Base-by-base conservation (phyloP, 2,797 vertebrate species). In the Hapalemur alaotrensis region DNA sequence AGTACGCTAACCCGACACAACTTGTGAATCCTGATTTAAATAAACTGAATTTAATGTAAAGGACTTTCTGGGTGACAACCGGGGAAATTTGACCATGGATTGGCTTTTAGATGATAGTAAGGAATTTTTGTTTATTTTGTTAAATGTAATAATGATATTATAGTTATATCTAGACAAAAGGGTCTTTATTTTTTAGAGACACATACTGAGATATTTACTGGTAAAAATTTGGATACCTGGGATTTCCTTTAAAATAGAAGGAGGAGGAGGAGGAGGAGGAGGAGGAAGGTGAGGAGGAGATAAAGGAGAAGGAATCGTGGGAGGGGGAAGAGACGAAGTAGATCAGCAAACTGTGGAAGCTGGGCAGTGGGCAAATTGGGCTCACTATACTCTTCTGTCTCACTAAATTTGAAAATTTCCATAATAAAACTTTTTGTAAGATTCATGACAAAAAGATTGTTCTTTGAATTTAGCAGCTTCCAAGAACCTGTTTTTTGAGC, bases 301-400 rank as follows among this genome's bases (percentile, higher is more conserved):
- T 12, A 6, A 28, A 41, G 32, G 10, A 32, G 54, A 11, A 57
- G 17, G 14, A 32, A 18, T 35, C 0, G 1, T 30, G 5, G 2
- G 15, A 28, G 46, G 50, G 30, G 25, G 25, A 50, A 23, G 0
- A 81, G n/a, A 50, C 6, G 13, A 48, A 35, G 5, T 4, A 12
- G 30, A 63, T 32, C 5, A 32, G 18, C 35, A 10, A 8, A n/a
- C 0, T 20, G 23, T 9, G 1, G 8, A 7, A 63, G 54, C 35
- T 11, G 22, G 11, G 18, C 3, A 46, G 65, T 7, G 22, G 30
- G 41, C 1, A 5, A n/a, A 8, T 5, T 7, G 2, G 7, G 3
- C 28, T 30, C 41, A 2, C 23, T 2, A 35, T 2, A 23, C 17
- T 23, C 13, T 13, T 12, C 14, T 57, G 28, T 15, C 48, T 63